These are phyloP conservation scores for Scortum barcoo DNA, from an alignment of 2,113 vertebrate species.

Conservation along the genomic window DNA sequence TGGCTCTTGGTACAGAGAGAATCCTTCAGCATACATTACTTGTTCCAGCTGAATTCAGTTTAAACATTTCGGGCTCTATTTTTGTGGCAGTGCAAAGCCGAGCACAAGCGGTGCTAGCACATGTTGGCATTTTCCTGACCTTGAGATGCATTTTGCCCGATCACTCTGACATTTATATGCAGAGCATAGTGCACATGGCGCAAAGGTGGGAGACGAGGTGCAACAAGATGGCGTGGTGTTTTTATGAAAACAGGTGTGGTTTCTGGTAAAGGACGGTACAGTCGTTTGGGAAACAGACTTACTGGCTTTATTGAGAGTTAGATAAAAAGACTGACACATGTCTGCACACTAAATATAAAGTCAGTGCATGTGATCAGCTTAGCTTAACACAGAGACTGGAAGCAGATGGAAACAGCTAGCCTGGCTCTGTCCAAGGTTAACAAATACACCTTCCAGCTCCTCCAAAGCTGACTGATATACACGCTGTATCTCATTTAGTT, in stretches of 20 bases:
- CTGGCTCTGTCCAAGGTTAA: neutral
- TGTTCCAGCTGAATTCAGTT: neutral
- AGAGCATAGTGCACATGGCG: neutral
- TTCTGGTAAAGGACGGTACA: neutral
- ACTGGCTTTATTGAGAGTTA: neutral
- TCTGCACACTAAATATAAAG: neutral
- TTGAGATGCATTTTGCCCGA: neutral
- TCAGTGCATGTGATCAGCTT: neutral
- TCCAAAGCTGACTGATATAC: neutral
- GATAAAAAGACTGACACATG: neutral
- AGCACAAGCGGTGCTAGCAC: neutral
- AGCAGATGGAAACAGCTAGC: neutral
- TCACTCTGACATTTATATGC: neutral
- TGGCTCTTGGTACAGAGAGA: conserved; percentile 37
- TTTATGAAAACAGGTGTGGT: neutral
- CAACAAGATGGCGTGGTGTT: neutral
- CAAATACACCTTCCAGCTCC: neutral
- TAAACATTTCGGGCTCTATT: conserved; percentile 23
- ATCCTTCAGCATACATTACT: neutral
- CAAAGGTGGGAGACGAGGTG: neutral
- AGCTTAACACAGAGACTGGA: neutral
- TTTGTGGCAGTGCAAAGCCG: conserved; percentile 33
- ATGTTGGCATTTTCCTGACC: conserved; percentile 11
- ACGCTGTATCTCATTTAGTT: neutral
- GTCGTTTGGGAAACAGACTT: neutral